Percentiles rank a stretch among this genome's conserved stretches.
Conservation (phyloP, 2,888 invertebrate species). For the Charanyca ferruginea region DNA sequence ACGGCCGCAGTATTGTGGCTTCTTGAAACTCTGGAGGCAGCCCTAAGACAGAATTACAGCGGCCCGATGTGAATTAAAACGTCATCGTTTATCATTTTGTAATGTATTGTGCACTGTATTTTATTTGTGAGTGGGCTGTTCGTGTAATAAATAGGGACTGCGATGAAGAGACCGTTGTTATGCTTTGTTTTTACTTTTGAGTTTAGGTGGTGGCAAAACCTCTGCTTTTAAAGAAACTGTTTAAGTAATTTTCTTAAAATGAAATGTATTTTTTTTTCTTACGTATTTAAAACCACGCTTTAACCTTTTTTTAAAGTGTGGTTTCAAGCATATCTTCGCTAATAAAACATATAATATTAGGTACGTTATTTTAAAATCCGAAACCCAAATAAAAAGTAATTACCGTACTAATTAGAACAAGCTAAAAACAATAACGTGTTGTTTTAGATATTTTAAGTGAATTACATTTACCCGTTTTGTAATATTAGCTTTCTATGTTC, state of each 20-base stretch:
- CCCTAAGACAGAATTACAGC: slow-evolving; percentile 41
- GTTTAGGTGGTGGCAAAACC: not conserved
- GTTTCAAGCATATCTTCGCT: not conserved
- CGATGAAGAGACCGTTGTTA: too few relatives aligned
- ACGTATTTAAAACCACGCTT: too few relatives aligned
- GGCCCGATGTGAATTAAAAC: slow-evolving; percentile 68
- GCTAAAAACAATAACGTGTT: not conserved
- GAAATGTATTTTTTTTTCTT: too few relatives aligned
- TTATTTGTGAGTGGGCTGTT: slow-evolving; percentile 27
- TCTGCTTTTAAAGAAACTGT: too few relatives aligned
- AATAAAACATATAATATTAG: not conserved
- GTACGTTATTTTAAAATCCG: not conserved
- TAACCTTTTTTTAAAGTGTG: too few relatives aligned
- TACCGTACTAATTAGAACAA: not conserved
- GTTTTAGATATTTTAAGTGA: not conserved
- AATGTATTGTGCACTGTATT: slow-evolving; percentile 41
- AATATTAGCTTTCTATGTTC: not conserved
- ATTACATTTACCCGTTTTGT: not conserved
- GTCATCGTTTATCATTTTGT: slow-evolving; percentile 68
- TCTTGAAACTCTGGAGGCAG: slow-evolving; percentile 56
- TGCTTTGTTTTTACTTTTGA: not conserved
- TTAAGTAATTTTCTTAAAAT: too few relatives aligned
- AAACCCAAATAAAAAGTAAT: not conserved
- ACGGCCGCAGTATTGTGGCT: slow-evolving; percentile 75
- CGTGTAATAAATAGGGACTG: not conserved